phyloP scores from a whole-genome alignment of 2,797 vertebrate species.

The Mallotus villosus region DNA sequence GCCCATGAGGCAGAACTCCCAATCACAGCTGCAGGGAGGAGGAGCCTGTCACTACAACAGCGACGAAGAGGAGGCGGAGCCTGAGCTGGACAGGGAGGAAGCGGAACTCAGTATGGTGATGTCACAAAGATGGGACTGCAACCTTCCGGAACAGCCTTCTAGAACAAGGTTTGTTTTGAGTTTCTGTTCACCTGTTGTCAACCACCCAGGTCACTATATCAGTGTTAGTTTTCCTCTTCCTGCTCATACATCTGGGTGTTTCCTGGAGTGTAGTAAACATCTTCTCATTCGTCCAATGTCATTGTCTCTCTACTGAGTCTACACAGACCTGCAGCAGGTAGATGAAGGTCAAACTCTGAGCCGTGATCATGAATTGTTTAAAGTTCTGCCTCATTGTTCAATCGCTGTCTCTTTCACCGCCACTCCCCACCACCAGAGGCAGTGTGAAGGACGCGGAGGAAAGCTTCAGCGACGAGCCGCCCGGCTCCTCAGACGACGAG shows the following conservation, averaged over 20 bases:
- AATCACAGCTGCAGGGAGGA: slow-evolving; percentile 73
- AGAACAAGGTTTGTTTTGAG: slow-evolving; percentile 68
- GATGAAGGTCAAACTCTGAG: neutral
- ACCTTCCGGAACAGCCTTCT: slow-evolving; percentile 67
- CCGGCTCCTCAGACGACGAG: slow-evolving; percentile 90
- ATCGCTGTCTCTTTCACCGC: slow-evolving; percentile 17
- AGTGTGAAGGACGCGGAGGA: slow-evolving; percentile 76
- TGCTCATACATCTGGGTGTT: neutral
- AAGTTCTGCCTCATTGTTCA: slow-evolving; percentile 9
- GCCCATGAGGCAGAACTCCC: slow-evolving; percentile 67
- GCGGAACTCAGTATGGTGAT: slow-evolving; percentile 92
- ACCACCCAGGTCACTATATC: neutral
- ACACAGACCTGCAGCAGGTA: neutral
- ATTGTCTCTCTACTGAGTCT: neutral
- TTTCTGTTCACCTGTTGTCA: neutral
- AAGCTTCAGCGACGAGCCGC: slow-evolving; percentile 84
- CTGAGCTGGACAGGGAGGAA: slow-evolving; percentile 87
- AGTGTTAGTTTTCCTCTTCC: neutral
- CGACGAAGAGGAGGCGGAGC: slow-evolving; percentile 93
- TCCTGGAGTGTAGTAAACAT: neutral
- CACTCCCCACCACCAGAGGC: slow-evolving; percentile 46
- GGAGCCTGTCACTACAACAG: slow-evolving; percentile 86
- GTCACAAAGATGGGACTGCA: slow-evolving; percentile 94
- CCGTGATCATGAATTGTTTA: slow-evolving; percentile 8
- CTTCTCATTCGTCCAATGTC: neutral